A percentile compares a stretch with the other conserved stretches of the same genome.
Conservation (phyloP, 2,888 invertebrate genomes). For the Scrobipalpa costella region DNA sequence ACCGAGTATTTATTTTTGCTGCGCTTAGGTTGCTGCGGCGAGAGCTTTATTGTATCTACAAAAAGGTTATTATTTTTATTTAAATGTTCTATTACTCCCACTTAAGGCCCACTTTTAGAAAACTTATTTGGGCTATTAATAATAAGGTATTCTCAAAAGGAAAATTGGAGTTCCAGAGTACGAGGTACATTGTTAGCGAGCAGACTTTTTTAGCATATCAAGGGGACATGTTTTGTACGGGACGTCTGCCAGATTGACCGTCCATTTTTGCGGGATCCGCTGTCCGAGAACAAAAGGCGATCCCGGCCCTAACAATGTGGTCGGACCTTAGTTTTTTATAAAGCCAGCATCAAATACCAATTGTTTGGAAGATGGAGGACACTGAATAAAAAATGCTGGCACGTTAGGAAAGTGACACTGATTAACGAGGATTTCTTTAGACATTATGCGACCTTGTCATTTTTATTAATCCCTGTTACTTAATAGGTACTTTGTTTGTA, state of each 20-base stretch:
- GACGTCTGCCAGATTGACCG: conserved; percentile 46
- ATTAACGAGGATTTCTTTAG: conserved; percentile 35
- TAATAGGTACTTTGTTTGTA: conserved; percentile 30
- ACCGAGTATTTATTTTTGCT: conserved; percentile 30
- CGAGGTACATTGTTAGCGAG: not conserved
- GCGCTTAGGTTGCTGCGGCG: conserved; percentile 33
- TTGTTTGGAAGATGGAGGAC: conserved; percentile 35
- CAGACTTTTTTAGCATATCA: not conserved
- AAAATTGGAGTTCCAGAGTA: not conserved
- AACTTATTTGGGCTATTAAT: not conserved
- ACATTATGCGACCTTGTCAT: conserved; percentile 32
- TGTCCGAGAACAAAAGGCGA: conserved; percentile 48
- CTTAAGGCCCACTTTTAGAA: not conserved
- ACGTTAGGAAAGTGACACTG: conserved; percentile 35
- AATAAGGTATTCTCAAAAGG: not conserved
- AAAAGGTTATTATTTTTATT: not conserved
- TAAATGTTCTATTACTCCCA: not conserved
- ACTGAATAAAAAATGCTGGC: conserved; percentile 26
- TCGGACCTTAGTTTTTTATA: conserved; percentile 45
- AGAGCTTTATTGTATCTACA: conserved; percentile 36
- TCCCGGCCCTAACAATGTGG: conserved; percentile 42
- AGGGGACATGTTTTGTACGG: conserved; percentile 22
- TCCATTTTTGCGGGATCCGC: conserved; percentile 47
- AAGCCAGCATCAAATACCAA: conserved; percentile 41
- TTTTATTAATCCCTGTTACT: conserved; percentile 34